These are phyloP conservation scores for Rhincodon typus DNA, from an alignment of 2,797 vertebrate species.

Conservation along the genomic window DNA sequence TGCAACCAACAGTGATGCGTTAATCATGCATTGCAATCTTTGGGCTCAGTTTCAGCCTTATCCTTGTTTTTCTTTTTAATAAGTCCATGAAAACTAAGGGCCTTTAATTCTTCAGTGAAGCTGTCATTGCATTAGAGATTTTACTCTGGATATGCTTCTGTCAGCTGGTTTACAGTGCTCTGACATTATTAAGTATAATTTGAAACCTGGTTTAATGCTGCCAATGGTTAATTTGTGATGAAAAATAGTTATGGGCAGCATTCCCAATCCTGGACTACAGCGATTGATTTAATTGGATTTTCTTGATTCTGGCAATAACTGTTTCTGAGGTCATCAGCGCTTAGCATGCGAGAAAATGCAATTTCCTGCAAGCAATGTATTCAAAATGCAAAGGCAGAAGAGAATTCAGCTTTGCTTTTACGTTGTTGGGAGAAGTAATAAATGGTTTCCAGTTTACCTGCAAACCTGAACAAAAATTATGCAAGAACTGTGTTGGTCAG, in stretches of 20 bases:
- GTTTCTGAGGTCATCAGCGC: background rate
- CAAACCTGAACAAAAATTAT: background rate
- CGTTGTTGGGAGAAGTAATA: background rate
- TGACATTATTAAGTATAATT: background rate
- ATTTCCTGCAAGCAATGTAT: background rate
- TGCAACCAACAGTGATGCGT: background rate
- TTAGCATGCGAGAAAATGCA: background rate
- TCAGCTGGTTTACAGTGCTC: background rate
- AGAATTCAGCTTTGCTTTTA: background rate
- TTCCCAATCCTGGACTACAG: background rate
- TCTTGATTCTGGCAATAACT: background rate
- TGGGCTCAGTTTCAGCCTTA: background rate
- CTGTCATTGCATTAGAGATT: background rate
- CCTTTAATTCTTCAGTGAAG: background rate
- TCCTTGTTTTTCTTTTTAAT: background rate
- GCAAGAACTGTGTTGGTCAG: background rate
- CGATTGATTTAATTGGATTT: background rate
- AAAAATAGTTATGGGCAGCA: background rate
- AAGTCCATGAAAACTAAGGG: no score
- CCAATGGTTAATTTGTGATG: slow-evolving; percentile 15
- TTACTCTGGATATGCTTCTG: background rate
- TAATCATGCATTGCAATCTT: background rate
- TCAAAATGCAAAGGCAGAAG: background rate
- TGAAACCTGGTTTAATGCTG: background rate
- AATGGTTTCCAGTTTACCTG: background rate